Evolutionary conservation across 2,797 vertebrate genomes (phyloP).

Genomic region (Monodelphis domestica): DNA sequence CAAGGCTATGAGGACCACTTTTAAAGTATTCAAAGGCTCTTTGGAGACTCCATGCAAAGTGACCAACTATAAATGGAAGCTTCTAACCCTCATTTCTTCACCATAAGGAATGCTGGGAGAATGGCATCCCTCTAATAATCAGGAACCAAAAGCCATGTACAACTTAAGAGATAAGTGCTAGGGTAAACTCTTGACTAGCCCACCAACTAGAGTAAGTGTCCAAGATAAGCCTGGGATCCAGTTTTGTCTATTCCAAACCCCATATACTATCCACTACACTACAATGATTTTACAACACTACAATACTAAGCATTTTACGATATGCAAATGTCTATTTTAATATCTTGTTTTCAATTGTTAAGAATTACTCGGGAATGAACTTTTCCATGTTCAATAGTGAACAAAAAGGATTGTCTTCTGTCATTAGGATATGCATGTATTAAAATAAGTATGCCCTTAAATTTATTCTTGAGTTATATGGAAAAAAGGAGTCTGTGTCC

Average conservation of each 20-base stretch:
- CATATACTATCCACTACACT: neutral
- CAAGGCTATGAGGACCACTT: neutral
- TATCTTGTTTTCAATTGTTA: constrained; percentile 11
- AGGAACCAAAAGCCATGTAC: neutral
- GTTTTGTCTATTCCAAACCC: neutral
- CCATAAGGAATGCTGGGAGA: neutral
- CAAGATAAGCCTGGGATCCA: neutral
- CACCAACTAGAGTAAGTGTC: neutral
- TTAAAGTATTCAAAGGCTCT: constrained; percentile 32
- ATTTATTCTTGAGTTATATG: neutral
- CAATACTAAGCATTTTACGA: constrained; percentile 2
- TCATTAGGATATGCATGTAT: neutral
- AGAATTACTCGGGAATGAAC: neutral
- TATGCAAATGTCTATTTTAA: neutral
- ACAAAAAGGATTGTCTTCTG: neutral
- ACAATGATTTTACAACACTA: neutral
- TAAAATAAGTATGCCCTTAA: neutral
- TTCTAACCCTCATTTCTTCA: neutral
- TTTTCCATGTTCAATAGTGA: neutral
- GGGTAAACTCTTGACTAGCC: neutral
- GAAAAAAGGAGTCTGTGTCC: constrained; percentile 35
- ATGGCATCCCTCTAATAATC: neutral
- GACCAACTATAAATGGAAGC: neutral
- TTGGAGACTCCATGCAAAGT: constrained; percentile 17
- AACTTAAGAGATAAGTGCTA: neutral